phyloP scores from a whole-genome alignment of 2,113 vertebrate species.

The Ammodytes dubius region DNA sequence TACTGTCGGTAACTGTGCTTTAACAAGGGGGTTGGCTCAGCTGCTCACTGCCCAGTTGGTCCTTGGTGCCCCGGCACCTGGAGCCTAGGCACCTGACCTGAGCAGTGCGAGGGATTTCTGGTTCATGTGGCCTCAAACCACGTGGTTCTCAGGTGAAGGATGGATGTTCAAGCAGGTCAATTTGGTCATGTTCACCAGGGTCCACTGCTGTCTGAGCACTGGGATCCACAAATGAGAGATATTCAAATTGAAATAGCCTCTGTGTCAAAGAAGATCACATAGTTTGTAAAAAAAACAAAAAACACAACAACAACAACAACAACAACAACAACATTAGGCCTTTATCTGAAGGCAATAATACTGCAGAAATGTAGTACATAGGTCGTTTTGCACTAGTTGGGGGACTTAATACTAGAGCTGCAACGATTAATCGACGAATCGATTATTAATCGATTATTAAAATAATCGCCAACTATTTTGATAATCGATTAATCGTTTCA shows the following conservation, averaged over 20 bases:
- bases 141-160: not conserved
- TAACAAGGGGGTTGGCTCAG: not conserved
- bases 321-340: no score
- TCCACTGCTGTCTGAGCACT: not conserved
- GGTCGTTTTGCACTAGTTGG: not conserved
- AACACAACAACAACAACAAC: no score
- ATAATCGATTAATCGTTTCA: no score
- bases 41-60: not conserved
- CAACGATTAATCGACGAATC: no score
- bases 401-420: not conserved
- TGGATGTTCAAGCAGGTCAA: conserved; percentile 9
- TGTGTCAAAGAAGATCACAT: not conserved
- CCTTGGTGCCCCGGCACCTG: not conserved
- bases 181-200: not conserved
- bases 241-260: not conserved
- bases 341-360: no score
- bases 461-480: no score
- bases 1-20: not conserved
- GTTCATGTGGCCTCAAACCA: not conserved
- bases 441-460: no score
- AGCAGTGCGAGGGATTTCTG: conserved; percentile 7
- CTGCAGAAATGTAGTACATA: not conserved
- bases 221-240: not conserved
- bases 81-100: not conserved
- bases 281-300: not conserved